Evolutionary conservation across 2,888 invertebrate genomes (phyloP), one percentile per base, ranked within the genome.

Genomic region (Melinaea marsaeus): DNA sequence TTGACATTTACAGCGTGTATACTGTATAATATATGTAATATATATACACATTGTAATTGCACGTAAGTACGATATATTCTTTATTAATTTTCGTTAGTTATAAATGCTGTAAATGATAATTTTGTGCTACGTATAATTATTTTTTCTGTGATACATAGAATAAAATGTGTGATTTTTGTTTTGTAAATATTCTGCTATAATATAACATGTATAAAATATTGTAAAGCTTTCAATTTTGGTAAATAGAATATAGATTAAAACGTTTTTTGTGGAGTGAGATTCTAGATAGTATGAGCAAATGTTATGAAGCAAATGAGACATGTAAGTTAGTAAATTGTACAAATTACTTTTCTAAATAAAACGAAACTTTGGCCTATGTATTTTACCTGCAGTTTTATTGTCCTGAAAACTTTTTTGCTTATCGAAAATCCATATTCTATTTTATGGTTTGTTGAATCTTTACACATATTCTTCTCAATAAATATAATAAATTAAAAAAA

Each of bases 101-200:
- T 22, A 22, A 35, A 55, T 11, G 58, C 62, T 66, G 66, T 68
- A 34, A 66, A 58, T 64, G 66, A 66, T 60, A 63, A 60, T 67
- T 68, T 57, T 67, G 61, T 58, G 61, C 64, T 42, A 55, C 64
- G 68, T 69, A 80, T 85, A 86, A 87, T 90, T 90, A 88, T 90
- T 86, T 88, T 88, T 90, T 90, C 90, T 90, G 90, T 90, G 90
- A 90, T 90, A 90, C 84, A 83, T 90, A 90, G 89, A 83, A 74
- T 86, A 88, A 85, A 65, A 70, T 80, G 76, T 79, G 68, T 68
- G 58, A 54, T 48, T 64, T 66, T 80, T 81, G 79, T 81, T 88
- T 82, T 89, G 88, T 89, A 89, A 82, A 88, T 88, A 87, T 47
- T 47, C 47, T 42, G 61, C 57, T 55, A 22, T 63, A 46, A 34